These are phyloP conservation scores for Tautogolabrus adspersus DNA, from an alignment of 2,113 vertebrate species.

Conservation along the genomic window DNA sequence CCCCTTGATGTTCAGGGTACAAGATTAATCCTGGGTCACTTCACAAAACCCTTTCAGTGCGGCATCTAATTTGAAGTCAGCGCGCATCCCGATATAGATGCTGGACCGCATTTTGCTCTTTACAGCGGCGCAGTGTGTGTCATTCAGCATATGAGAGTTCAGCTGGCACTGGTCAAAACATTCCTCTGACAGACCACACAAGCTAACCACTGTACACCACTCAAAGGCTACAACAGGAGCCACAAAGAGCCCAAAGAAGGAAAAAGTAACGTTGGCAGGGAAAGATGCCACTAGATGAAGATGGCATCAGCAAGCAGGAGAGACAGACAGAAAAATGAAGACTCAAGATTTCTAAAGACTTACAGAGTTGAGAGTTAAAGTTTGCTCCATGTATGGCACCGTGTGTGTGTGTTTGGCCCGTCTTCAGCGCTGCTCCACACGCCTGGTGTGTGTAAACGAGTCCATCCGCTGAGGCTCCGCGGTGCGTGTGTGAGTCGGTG, in stretches of 20 bases:
- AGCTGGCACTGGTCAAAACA: conserved; percentile 72
- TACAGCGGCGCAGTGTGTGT: conserved; percentile 59
- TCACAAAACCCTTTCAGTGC: conserved; percentile 47
- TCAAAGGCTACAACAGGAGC: conserved; percentile 59
- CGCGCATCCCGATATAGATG: conserved; percentile 44
- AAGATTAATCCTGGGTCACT: conserved; percentile 25
- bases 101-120: conserved; percentile 29
- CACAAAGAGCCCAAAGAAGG: conserved; percentile 66
- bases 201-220: conserved; percentile 65
- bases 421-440: conserved; percentile 77
- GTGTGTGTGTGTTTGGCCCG: conserved; percentile 60
- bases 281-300: conserved; percentile 41
- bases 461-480: conserved; percentile 76
- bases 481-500: conserved; percentile 43
- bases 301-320: conserved; percentile 22
- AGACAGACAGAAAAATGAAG: conserved; percentile 14
- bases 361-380: conserved; percentile 87
- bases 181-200: conserved; percentile 76
- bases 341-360: conserved; percentile 54
- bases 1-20: conserved; percentile 16
- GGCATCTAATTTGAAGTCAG: conserved; percentile 54
- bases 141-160: conserved; percentile 60
- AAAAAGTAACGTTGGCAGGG: conserved; percentile 17
- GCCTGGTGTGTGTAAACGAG: conserved; percentile 71
- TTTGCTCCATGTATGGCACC: conserved; percentile 88